Percentiles rank a stretch among this genome's conserved stretches.
These are phyloP conservation scores for Drosophila formosana DNA, from an alignment of 2,888 invertebrate genomes.

Conservation along the genomic window DNA sequence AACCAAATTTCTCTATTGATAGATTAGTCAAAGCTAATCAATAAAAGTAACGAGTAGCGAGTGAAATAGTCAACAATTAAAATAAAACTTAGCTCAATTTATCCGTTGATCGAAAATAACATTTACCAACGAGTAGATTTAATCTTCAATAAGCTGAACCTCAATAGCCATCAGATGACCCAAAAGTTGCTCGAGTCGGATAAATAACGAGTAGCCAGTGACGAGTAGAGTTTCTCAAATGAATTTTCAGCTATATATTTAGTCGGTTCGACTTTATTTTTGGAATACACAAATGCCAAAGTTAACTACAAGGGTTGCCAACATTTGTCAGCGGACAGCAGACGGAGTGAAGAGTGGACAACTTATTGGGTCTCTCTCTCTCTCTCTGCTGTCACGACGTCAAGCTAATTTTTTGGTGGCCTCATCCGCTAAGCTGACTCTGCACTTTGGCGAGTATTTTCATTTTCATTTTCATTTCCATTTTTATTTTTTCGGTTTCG, in stretches of 20 bases:
- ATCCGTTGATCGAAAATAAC: too few relatives aligned
- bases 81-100: too few relatives aligned
- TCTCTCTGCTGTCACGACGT: slow-evolving; percentile 33
- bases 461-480: slow-evolving; percentile 3
- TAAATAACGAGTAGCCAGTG: background rate
- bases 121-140: too few relatives aligned
- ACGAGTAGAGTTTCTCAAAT: slow-evolving; percentile 9
- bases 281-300: slow-evolving; percentile 1
- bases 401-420: slow-evolving; percentile 17
- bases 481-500: background rate
- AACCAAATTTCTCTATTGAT: too few relatives aligned
- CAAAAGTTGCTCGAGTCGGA: too few relatives aligned
- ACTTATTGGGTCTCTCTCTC: slow-evolving; percentile 11
- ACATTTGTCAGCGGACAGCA: background rate
- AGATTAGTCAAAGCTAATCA: too few relatives aligned
- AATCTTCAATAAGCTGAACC: too few relatives aligned
- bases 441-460: slow-evolving; percentile 43
- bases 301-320: background rate
- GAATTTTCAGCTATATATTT: background rate
- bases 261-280: background rate
- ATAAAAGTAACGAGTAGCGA: too few relatives aligned
- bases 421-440: slow-evolving; percentile 50
- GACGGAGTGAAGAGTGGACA: slow-evolving; percentile 8
- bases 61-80: too few relatives aligned
- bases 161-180: too few relatives aligned